These are phyloP conservation scores for Hylyphantes graminicola DNA, from an alignment of 1,140 invertebrate species.

Conservation along the genomic window DNA sequence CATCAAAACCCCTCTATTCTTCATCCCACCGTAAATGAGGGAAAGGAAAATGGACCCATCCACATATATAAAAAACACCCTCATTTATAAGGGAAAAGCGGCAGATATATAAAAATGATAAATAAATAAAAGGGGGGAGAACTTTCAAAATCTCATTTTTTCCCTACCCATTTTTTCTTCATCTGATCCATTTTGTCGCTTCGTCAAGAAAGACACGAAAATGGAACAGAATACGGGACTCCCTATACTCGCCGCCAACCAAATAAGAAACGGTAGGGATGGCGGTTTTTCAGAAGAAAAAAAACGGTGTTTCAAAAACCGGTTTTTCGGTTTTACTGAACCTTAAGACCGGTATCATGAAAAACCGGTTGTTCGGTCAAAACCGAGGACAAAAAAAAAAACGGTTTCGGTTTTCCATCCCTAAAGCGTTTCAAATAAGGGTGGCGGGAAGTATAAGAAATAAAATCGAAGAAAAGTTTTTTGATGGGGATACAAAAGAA, in stretches of 20 bases:
- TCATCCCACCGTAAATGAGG: conserved; percentile 9
- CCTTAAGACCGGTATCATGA: too few species aligned
- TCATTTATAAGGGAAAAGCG: not conserved
- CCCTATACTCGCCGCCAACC: too few species aligned
- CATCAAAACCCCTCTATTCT: not conserved
- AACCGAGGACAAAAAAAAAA: too few species aligned
- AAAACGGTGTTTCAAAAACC: too few species aligned
- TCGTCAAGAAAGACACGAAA: conserved; percentile 27
- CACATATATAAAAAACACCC: not conserved
- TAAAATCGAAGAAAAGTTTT: conserved; percentile 46
- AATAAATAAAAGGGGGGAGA: conserved; percentile 29
- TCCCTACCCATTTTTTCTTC: not conserved
- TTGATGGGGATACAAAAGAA: conserved; percentile 43
- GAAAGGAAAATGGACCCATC: not conserved
- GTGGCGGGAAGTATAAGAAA: too few species aligned
- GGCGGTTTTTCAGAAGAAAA: too few species aligned
- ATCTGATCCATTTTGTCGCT: conserved; percentile 43
- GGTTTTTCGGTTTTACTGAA: too few species aligned
- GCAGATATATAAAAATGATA: conserved; percentile 42
- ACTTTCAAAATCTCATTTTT: conserved; percentile 41
- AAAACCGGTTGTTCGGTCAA: too few species aligned
- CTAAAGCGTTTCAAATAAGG: too few species aligned
- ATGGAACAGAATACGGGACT: conserved; percentile 43
- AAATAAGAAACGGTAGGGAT: too few species aligned
- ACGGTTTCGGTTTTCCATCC: too few species aligned